Evolutionary conservation across 2,797 vertebrate species (phyloP).

Genomic region (Threskiornis aethiopicus): DNA sequence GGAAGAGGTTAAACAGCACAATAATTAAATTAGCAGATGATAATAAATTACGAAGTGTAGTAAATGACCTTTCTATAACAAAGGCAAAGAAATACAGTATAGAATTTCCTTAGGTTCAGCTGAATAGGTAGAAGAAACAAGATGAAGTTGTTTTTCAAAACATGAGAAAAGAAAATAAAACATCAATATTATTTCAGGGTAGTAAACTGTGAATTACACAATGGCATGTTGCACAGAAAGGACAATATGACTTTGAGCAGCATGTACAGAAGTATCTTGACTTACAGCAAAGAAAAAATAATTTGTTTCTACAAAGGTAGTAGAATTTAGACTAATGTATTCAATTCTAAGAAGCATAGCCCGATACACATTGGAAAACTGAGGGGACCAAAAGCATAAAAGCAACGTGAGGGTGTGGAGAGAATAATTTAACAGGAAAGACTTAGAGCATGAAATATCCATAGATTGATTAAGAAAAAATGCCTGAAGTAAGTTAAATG

Average conservation of each 20-base stretch:
- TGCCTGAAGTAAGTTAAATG: background rate
- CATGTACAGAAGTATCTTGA: background rate
- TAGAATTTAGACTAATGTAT: background rate
- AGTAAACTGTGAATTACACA: background rate
- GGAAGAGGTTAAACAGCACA: constrained; percentile 29
- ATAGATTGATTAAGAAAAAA: background rate
- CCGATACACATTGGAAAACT: background rate
- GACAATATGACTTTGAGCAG: background rate
- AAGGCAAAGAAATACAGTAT: background rate
- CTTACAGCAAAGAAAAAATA: background rate
- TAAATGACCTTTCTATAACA: background rate
- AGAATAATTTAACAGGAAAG: background rate
- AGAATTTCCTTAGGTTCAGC: background rate
- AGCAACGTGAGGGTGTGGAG: background rate
- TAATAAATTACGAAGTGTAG: constrained; percentile 33
- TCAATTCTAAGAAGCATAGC: background rate
- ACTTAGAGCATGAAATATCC: background rate
- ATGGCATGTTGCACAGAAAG: background rate
- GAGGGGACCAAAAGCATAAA: background rate
- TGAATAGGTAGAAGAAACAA: background rate
- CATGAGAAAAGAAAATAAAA: background rate
- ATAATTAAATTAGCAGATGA: constrained; percentile 49
- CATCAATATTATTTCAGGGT: background rate
- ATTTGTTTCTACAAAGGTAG: background rate
- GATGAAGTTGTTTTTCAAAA: background rate